A percentile compares a stretch with the other conserved stretches of the same genome.
phyloP scores from a whole-genome alignment of 2,888 invertebrate species.

The Ischnura elegans region DNA sequence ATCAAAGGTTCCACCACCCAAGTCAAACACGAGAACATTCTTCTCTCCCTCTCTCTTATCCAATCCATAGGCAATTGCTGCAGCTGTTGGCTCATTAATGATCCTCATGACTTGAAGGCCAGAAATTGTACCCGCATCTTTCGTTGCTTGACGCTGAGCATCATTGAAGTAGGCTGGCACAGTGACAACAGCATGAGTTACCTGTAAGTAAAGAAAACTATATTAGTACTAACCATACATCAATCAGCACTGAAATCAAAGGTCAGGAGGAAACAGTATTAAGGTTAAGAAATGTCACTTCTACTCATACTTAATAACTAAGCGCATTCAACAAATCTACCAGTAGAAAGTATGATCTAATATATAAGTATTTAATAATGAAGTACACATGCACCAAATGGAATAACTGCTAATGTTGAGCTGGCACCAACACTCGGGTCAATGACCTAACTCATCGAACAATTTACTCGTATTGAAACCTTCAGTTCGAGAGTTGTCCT shows the following conservation, averaged over 20 bases:
- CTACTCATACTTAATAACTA: no score
- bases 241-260: neutral
- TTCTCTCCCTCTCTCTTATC: constrained; percentile 99
- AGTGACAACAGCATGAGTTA: constrained; percentile 92
- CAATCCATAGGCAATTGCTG: constrained; percentile 97
- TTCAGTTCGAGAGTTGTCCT: no score
- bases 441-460: no score
- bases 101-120: constrained; percentile 96
- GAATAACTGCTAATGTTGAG: no score
- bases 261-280: no score
- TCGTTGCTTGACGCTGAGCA: constrained; percentile 99
- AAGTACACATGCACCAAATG: no score
- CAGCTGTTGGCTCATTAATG: constrained; percentile 98
- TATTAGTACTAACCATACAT: no score
- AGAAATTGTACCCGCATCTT: constrained; percentile 98
- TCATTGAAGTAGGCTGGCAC: constrained; percentile 99
- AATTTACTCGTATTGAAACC: no score
- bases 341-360: no score
- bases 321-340: no score
- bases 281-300: neutral
- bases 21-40: constrained; percentile 98
- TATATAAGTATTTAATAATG: no score
- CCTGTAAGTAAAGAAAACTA: constrained; percentile 75
- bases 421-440: no score
- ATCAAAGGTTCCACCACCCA: constrained; percentile 99